Evolutionary conservation across 53 echinoderm and acorn worm species (phyloP).

Genomic region (Astropecten irregularis): DNA sequence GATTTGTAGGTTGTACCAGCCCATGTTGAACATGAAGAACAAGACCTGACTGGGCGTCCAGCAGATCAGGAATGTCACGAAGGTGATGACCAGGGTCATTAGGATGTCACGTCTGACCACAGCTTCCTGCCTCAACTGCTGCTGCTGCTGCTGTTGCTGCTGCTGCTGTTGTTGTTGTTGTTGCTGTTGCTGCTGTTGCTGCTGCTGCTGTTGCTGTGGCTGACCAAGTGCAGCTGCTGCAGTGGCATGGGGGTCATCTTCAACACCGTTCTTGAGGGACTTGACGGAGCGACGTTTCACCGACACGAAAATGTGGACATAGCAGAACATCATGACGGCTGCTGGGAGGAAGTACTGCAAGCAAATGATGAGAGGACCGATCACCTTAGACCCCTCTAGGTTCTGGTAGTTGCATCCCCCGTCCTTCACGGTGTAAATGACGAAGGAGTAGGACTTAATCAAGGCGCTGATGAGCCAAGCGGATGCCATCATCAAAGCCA

Average conservation of each 20-base stretch:
- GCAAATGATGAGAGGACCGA: slow-evolving; percentile 65
- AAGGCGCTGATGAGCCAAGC: slow-evolving; percentile 67
- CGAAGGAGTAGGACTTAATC: slow-evolving; percentile 50
- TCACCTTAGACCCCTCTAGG: background rate
- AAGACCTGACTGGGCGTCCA: slow-evolving; percentile 78
- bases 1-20: too few relatives aligned
- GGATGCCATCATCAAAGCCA: slow-evolving; percentile 18
- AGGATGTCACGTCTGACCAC: slow-evolving; percentile 41
- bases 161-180: too few relatives aligned
- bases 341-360: slow-evolving; percentile 80
- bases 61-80: slow-evolving; percentile 67
- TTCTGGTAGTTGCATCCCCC: slow-evolving; percentile 18
- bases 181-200: too few relatives aligned
- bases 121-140: too few relatives aligned
- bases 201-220: too few relatives aligned
- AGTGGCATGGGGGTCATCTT: too few relatives aligned
- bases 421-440: slow-evolving; percentile 8
- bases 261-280: too few relatives aligned
- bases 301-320: slow-evolving; percentile 51
- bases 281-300: slow-evolving; percentile 52
- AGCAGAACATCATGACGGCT: slow-evolving; percentile 71
- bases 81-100: slow-evolving; percentile 61
- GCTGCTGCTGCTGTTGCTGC: too few relatives aligned
- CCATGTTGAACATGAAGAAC: slow-evolving; percentile 66
- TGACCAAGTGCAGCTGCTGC: too few relatives aligned